These are phyloP conservation scores for Prietella phreatophila DNA, from an alignment of 2,113 vertebrate genomes.

Conservation along the genomic window DNA sequence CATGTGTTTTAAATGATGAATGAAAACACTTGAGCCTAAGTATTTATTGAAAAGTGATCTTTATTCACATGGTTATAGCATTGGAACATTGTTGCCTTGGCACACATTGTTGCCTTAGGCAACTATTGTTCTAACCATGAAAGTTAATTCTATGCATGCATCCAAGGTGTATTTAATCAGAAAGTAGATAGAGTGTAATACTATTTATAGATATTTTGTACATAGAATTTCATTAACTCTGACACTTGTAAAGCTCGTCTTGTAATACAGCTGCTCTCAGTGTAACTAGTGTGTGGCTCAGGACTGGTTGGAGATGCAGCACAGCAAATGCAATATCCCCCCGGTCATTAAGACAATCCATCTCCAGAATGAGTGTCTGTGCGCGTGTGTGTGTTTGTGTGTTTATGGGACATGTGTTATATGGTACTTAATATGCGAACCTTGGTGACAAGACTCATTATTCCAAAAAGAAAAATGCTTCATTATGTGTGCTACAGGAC, in stretches of 20 bases:
- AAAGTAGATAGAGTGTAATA: background rate
- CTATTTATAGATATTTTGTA: slow-evolving; percentile 13
- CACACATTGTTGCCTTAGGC: background rate
- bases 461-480: background rate
- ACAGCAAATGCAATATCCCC: slow-evolving; percentile 13
- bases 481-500: background rate
- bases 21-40: background rate
- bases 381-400: background rate
- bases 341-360: slow-evolving; percentile 21
- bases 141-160: background rate
- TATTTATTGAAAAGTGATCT: background rate
- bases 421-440: slow-evolving; percentile 18
- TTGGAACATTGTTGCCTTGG: background rate
- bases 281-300: background rate
- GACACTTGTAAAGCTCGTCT: slow-evolving; percentile 4
- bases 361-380: slow-evolving; percentile 21
- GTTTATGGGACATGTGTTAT: background rate
- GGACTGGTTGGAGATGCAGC: background rate
- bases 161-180: background rate
- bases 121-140: slow-evolving; percentile 10
- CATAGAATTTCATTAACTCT: background rate
- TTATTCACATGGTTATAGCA: background rate
- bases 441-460: slow-evolving; percentile 1
- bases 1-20: background rate
- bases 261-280: background rate